Evolutionary conservation across 2,113 vertebrate genomes (phyloP), one percentile per base, ranked within the genome.

Genomic region (Orcinus orca): DNA sequence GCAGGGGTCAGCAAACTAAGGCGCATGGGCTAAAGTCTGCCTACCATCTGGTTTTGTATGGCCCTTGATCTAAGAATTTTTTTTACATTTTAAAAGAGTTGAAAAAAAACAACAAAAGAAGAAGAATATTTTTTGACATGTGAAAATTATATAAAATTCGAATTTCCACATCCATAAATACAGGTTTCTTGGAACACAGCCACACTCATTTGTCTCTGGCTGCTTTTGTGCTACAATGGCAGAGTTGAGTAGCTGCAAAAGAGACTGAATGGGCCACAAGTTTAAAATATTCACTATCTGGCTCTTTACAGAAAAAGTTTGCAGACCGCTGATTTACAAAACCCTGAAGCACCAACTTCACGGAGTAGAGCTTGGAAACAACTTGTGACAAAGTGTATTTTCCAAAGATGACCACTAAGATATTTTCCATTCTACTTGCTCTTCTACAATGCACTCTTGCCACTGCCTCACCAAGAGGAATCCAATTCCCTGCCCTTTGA

Each of bases 131-230:
- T 88, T 77, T 81, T 50, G 18, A 87, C 53, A 91, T 47, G 26
- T 77, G 29, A 91, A 96, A 95, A 92, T 63, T 90, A 80, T 3
- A 73, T 62, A 18, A 96, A 96, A 93, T 79, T 67, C 33, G 67
- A 67, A 93, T 84, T 90, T 95, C 41, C 80, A 18, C 38, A 20
- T 79, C 41, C 77, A 90, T 73, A 89, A 73, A 68, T 86, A 93
- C 86, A 86, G 23, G 92, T 85, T 85, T 89, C 74, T 33, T 80
- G 65, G 33, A 93, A 93, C 33, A 96, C 31, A 74, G 76, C 1
- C 93, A 83, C 6, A n/a, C 17, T 36, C 20, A 77, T 62, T 94
- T 68, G 12, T 76, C 36, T 85, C 58, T 41, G 25, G 31, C 71
- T 76, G n/a, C 23, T 89, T 92, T 81, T 53, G 8, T 33, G 53